Base-by-base conservation (phyloP, 1,140 invertebrate genomes). In the Coptotermes formosanus region DNA sequence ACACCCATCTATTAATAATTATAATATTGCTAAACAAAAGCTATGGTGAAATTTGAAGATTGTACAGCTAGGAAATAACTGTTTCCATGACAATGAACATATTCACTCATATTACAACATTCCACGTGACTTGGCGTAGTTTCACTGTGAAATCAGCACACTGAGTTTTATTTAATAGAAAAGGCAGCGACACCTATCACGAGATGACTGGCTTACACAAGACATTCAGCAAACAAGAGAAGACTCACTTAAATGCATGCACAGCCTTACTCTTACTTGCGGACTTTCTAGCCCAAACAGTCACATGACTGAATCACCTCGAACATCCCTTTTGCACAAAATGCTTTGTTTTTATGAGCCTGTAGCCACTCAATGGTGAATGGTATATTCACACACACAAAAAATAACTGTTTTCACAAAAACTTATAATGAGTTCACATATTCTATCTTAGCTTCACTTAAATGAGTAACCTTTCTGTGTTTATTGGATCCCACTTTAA, bases 351-450 rank as follows among this genome's bases (percentile, higher is more conserved):
- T n/a, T 82, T 82, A 82, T 82, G 82, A 75, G 64, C 64, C 25
- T 30, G 64, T 30, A 75, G 64, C 64, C 64, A 75, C 64, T 75
- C 25, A 75, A 75, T 75, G 64, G 64, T 75, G 64, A 75, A 75
- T 75, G 64, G n/a, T 81, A 64, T 75, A 85, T 85, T 48, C 85
- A 81, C 75, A 85, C 85, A 85, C 85, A 85, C 25, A 43, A 52
- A 85, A 85, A 85, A 75, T 81, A 85, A 81, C 2, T 38, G 43
- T 69, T 9, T 85, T 75, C 85, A 85, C 85, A 85, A 85, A 82
- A 44, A 85, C 16, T 85, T 69, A 32, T 83, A 83, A 43, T 43
- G 23, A 83, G 43, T 83, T 45, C 43, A 45, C 48, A 52, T 52
- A 45, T 83, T 25, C 82, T 83, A 44, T 32, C 43, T 83, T 25